These are phyloP conservation scores for Sebastes matsubarae DNA, from an alignment of 2,797 vertebrate genomes.

Conservation along the genomic window DNA sequence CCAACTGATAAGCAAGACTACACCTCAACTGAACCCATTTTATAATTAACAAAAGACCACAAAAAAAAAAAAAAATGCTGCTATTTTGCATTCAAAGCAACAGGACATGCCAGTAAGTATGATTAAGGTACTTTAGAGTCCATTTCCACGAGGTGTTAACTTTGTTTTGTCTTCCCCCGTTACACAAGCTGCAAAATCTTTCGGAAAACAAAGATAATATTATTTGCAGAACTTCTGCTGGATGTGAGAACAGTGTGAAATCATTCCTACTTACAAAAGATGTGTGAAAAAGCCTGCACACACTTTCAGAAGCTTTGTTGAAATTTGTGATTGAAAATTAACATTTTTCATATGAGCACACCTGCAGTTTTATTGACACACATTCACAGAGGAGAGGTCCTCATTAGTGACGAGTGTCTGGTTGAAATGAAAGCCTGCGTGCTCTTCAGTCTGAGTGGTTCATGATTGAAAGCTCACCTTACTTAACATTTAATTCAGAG, in stretches of 20 bases:
- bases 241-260: not conserved
- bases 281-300: not conserved
- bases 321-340: not conserved
- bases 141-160: not conserved
- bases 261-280: not conserved
- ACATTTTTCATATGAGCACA: not conserved
- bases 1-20: not conserved
- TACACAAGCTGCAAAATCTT: not conserved
- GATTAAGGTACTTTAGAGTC: not conserved
- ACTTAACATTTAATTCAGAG: not conserved
- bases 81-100: not conserved
- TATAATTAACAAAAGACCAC: not conserved
- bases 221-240: not conserved
- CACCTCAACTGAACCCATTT: not conserved
- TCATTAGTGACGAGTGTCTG: conserved; percentile 1
- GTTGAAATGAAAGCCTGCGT: not conserved
- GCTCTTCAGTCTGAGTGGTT: not conserved
- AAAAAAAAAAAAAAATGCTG: not conserved
- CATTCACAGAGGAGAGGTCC: not conserved
- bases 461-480: not conserved
- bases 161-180: not conserved
- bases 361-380: conserved; percentile 3
- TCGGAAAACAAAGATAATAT: not conserved
- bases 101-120: not conserved
- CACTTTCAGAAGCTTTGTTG: not conserved